Percentiles rank a stretch among this genome's conserved stretches.
Evolutionary conservation across 2,797 vertebrate species (phyloP).

Genomic region (Smutsia temminckii): DNA sequence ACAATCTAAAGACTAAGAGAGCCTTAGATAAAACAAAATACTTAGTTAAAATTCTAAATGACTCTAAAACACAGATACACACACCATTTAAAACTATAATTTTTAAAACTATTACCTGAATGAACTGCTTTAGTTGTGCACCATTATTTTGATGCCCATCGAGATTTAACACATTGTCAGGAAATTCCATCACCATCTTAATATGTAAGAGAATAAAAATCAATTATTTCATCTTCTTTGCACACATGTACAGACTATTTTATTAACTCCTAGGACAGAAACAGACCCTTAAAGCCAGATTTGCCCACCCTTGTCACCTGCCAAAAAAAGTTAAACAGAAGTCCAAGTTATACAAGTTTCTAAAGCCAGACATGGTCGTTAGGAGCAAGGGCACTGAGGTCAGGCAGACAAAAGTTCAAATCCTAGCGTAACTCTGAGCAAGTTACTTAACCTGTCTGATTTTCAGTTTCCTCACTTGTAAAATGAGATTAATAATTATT

Average conservation of each 20-base stretch:
- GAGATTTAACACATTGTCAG: constrained; percentile 92
- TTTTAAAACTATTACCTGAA: constrained; percentile 89
- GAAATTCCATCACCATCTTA: constrained; percentile 99
- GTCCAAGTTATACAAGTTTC: not conserved
- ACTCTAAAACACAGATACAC: constrained; percentile 3
- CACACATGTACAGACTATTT: constrained; percentile 37
- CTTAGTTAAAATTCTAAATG: constrained; percentile 8
- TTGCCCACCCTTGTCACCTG: not conserved
- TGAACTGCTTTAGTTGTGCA: constrained; percentile 93
- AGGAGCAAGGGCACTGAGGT: not conserved
- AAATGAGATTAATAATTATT: constrained; percentile 50
- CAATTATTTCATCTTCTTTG: constrained; percentile 45
- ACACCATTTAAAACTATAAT: constrained; percentile 14
- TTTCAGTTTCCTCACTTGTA: constrained; percentile 39
- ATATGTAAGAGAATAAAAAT: constrained; percentile 41
- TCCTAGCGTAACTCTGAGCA: not conserved
- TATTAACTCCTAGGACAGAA: constrained; percentile 40
- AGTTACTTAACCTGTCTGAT: constrained; percentile 34
- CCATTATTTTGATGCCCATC: constrained; percentile 91
- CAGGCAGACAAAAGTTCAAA: not conserved
- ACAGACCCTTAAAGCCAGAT: not conserved
- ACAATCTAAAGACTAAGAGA: constrained; percentile 35
- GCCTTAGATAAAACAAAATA: constrained; percentile 37
- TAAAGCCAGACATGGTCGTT: constrained; percentile 38
- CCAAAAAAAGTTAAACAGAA: not conserved